Base-by-base conservation (phyloP, 23 tunicate species). In the Halocynthia roretzi region DNA sequence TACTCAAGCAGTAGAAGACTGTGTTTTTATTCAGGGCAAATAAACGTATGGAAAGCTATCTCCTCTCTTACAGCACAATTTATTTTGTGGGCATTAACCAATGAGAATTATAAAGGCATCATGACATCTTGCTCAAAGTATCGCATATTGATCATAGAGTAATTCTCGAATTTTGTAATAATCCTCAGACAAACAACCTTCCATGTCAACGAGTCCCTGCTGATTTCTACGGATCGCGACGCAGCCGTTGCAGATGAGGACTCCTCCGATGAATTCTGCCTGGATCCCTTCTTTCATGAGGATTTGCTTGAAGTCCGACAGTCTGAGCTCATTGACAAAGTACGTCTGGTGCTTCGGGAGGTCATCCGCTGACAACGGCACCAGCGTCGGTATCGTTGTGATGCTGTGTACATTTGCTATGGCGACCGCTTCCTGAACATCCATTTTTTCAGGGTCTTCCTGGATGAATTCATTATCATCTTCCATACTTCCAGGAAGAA, bases 211-310 rank as follows among this genome's bases (percentile, higher is more conserved):
- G 7, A 48, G 71, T 8, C 98, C 94, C 64, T 87, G 93, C 52
- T 87, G 83, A 68, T 80, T 83, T 72, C 91, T 85, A 72, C 84
- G 53, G 58, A 94, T 94, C 17, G 95, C 95, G 17, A 94, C 85
- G 11, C 71, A 71, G 80, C 72, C 78, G 80, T 94, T 94, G 77
- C 99, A 94, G 5, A 94, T 87, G 31, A 94, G 70, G 10, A 87
- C 90, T 9, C 99, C 99, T 48, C 99, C 95, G 40, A 84, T 88
- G 65, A 94, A 94, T 61, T 94, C 99, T 0, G 95, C 95, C 23
- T 88, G 91, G 19, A 87, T 80, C 22, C 95, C 99, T 78, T 87
- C 85, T 54, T 85, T 81, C 14, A 81, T 58, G 31, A 94, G 54
- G 15, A 84, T 77, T 81, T 85, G 87, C 67, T 88, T 94, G 85